Percentiles rank a stretch among this genome's conserved stretches.
phyloP scores from a whole-genome alignment of 2,797 vertebrate genomes.

The Oreortyx pictus region DNA sequence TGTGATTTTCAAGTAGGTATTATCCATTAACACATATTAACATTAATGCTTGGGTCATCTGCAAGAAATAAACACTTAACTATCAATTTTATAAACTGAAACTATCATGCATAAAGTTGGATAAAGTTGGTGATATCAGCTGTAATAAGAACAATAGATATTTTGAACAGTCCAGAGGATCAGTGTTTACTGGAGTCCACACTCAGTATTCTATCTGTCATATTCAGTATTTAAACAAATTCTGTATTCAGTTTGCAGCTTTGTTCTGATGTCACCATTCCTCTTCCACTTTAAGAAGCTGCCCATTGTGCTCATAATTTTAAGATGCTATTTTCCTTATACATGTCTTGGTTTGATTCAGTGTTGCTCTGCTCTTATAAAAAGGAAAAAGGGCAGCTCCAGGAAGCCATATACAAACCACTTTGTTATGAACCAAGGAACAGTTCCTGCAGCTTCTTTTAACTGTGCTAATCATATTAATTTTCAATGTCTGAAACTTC shows the following conservation, averaged over 20 bases:
- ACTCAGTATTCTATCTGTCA: background rate
- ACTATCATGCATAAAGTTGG: background rate
- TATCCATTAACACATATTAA: constrained; percentile 3
- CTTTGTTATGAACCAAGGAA: background rate
- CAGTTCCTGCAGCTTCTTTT: background rate
- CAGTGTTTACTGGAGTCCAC: background rate
- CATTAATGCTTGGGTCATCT: constrained; percentile 34
- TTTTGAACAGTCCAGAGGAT: background rate
- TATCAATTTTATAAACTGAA: constrained; percentile 10
- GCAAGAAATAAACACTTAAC: constrained; percentile 15
- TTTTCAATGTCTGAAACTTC: background rate
- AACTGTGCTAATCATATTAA: background rate
- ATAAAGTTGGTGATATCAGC: background rate
- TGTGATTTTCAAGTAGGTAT: background rate
- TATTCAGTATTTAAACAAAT: background rate
- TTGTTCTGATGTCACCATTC: background rate
- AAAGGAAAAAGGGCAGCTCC: background rate
- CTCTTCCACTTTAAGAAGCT: background rate
- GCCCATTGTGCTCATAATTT: background rate
- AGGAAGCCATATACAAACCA: background rate
- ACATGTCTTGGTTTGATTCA: background rate
- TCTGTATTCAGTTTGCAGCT: background rate
- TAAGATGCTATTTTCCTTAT: background rate
- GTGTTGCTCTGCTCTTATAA: background rate
- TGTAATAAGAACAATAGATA: background rate